A percentile compares a stretch with the other conserved stretches of the same genome.
phyloP scores from a whole-genome alignment of 2,888 invertebrate genomes.

The Parelbella ahira region DNA sequence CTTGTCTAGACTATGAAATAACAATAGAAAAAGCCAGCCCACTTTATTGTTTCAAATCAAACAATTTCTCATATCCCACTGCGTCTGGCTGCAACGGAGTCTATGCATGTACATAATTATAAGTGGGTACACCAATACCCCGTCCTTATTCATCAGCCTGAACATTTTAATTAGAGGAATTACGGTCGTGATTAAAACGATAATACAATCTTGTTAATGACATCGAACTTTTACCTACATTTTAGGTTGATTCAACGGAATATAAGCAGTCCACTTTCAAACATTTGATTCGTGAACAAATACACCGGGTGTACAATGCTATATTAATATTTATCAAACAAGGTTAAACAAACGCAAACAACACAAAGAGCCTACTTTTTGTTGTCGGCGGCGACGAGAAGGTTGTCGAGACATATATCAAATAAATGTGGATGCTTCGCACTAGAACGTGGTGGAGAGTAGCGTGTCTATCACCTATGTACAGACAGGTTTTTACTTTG shows the following conservation, averaged over 20 bases:
- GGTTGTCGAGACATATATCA: slow-evolving; percentile 5
- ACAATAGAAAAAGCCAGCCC: slow-evolving; percentile 31
- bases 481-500: slow-evolving; percentile 66
- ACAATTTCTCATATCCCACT: slow-evolving; percentile 17
- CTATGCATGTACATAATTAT: no score
- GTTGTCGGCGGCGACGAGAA: no score
- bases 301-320: no score
- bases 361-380: background rate
- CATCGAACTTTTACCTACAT: no score
- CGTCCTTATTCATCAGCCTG: background rate
- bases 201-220: no score
- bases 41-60: slow-evolving; percentile 14
- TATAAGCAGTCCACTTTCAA: no score
- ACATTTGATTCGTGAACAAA: background rate
- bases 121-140: no score
- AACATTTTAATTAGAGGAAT: slow-evolving; percentile 19
- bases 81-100: no score
- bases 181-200: slow-evolving; percentile 3
- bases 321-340: slow-evolving; percentile 1
- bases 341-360: slow-evolving; percentile 1
- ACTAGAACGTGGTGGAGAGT: slow-evolving; percentile 13
- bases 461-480: slow-evolving; percentile 43
- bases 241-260: no score
- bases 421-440: slow-evolving; percentile 5
- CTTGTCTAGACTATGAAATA: slow-evolving; percentile 60